Conservation (phyloP, 2,888 invertebrate species). For the Polydrusus tereticollis region DNA sequence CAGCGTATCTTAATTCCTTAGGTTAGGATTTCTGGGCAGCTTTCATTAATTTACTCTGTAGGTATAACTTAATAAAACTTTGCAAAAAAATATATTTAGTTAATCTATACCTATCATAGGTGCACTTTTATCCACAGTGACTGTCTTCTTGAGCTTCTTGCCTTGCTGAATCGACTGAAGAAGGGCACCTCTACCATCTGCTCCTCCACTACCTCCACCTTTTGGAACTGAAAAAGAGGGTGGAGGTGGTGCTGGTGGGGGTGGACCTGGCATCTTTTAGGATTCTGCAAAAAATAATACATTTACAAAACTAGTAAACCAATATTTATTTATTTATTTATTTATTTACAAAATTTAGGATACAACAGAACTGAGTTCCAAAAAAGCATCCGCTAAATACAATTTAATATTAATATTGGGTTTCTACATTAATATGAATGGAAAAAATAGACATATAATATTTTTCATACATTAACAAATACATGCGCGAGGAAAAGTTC, state of each 20-base stretch:
- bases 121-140: conserved; percentile 91
- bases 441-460: too few relatives aligned
- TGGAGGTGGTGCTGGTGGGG: conserved; percentile 74
- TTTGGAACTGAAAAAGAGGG: conserved; percentile 70
- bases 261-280: conserved; percentile 68
- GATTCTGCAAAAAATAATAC: not conserved
- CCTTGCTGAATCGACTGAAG: conserved; percentile 89
- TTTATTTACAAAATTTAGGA: not conserved
- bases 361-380: too few relatives aligned
- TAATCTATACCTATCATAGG: conserved; percentile 77
- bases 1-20: too few relatives aligned
- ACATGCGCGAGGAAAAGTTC: too few relatives aligned
- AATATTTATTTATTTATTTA: not conserved
- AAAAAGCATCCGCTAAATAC: too few relatives aligned
- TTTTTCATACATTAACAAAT: too few relatives aligned
- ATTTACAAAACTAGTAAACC: not conserved
- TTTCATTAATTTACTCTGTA: too few relatives aligned
- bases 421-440: too few relatives aligned
- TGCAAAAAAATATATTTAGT: not conserved
- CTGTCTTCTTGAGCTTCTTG: conserved; percentile 83
- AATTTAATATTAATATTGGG: too few relatives aligned
- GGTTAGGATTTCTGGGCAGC: too few relatives aligned
- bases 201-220: conserved; percentile 66
- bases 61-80: too few relatives aligned
- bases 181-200: conserved; percentile 77